Percentiles rank a stretch among this genome's conserved stretches.
These are phyloP conservation scores for Nemotelus pantherinus DNA, from an alignment of 2,888 invertebrate species.

Conservation along the genomic window DNA sequence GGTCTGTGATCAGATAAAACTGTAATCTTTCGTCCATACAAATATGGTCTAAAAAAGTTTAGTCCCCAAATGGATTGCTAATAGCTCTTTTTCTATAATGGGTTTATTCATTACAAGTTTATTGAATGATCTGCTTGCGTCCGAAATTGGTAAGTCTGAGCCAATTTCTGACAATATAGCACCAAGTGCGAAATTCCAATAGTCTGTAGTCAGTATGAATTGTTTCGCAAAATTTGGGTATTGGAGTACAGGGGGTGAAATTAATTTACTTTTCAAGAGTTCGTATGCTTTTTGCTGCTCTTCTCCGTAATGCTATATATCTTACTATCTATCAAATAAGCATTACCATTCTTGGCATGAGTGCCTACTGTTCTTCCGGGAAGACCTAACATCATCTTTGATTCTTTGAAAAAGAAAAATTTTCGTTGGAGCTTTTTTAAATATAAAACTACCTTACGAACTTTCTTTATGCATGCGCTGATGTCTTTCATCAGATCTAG, in stretches of 20 bases:
- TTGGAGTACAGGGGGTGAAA: constrained; percentile 5
- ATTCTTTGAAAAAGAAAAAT: too few relatives aligned
- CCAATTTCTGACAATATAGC: constrained; percentile 53
- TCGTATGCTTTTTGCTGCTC: constrained; percentile 43
- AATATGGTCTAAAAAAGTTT: constrained; percentile 55
- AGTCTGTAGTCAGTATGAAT: constrained; percentile 10
- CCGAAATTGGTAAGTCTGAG: constrained; percentile 55
- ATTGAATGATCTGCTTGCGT: constrained; percentile 54
- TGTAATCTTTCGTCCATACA: constrained; percentile 53
- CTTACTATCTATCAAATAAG: too few relatives aligned
- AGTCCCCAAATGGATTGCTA: constrained; percentile 53
- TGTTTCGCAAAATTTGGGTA: constrained; percentile 25
- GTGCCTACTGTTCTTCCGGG: too few relatives aligned
- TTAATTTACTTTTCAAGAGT: constrained; percentile 37
- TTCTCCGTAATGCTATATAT: neutral
- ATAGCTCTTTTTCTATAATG: constrained; percentile 55
- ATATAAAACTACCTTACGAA: too few relatives aligned
- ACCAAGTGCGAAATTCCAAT: constrained; percentile 52
- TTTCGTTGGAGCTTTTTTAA: too few relatives aligned
- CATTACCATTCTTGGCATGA: too few relatives aligned
- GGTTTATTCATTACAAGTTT: constrained; percentile 54
- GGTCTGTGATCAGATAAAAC: constrained; percentile 24
- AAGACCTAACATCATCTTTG: too few relatives aligned
- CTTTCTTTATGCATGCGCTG: too few relatives aligned
- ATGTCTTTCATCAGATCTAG: too few relatives aligned